Base-by-base conservation (phyloP, 2,797 vertebrate genomes). In the Muscicapa comitata region DNA sequence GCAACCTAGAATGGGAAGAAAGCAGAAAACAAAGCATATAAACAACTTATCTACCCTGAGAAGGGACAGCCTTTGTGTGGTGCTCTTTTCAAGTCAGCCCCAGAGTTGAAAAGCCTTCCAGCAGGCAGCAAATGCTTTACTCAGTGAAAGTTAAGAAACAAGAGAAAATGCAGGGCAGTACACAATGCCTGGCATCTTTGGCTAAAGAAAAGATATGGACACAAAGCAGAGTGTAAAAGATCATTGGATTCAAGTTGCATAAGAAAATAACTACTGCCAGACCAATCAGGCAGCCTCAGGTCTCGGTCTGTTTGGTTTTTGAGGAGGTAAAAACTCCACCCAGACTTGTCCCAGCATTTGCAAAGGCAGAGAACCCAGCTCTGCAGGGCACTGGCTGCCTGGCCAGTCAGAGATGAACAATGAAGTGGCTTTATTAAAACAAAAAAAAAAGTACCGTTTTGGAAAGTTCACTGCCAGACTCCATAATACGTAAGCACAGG, bases 381-480 rank as follows among this genome's bases (percentile, higher is more conserved):
- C 72, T 51, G 58, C 28, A 54, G 47, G 47, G 83, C 61, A 62
- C 58, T 63, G 35, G 10, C 45, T 83, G 48, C 42, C 65, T 47
- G 29, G 29, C 31, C 74, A 72, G 23, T 51, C 26, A 61, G 71
- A 94, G 43, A 62, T 18, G 54, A 92, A 68, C 29, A 88, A 63
- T 8, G 3, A 25, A 1, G 74, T 38, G 70, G 48, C 58, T 78
- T 61, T 57, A 63, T 42, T 35, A 78, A 67, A 81, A n/a, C n/a
- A 58, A 48, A 67, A 33, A 29, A 29, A 53, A 53, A 92, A 68
- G 40, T 98, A 99, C 99, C 97, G 99, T 99, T 98, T 99, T 99
- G 77, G 99, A 99, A 71, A 99, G 99, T 97, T 99, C 99, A 61
- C 99, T 99, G 94, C 99, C 99, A 42, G 99, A 99, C 96, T 99